Base-by-base conservation (phyloP, 2,888 invertebrate species). In the Pandemis corylana region DNA sequence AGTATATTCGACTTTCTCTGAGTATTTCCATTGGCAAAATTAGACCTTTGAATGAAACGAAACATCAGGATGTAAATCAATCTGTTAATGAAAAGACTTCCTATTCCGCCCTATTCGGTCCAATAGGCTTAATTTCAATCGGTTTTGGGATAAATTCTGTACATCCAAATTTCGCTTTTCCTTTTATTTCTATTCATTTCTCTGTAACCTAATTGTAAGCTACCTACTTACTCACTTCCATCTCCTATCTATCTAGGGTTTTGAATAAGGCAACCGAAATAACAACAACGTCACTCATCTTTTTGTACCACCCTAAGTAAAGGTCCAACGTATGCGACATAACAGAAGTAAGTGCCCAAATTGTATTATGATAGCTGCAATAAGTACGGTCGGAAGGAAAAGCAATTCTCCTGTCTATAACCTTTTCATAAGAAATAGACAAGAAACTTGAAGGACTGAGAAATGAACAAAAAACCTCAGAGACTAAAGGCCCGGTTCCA, bases 401-500 rank as follows among this genome's bases (percentile, higher is more conserved):
- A 42, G 41, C 68, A 44, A 64, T 51, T 68, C 44, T 66, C 28
- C 59, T 59, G 59, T 59, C 66, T 66, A 67, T 75, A 71, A 67
- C 53, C 53, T 59, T 56, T 69, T 46, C 46, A 62, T 53, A 75
- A 68, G 12, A 69, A 73, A 62, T 13, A 15, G 66, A 56, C 62
- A 46, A 67, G 56, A 67, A 65, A 70, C 70, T 70, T 62, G 46
- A 66, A 41, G 68, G 51, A 59, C 65, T 59, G 68, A 53, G 44
- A 51, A 41, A 67, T 61, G 61, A 69, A 74, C 74, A 69, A 71
- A 74, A 70, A 75, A 75, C 70, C 75, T 66, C 36, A 53, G 62
- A 64, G 42, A 67, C 10, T 46, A 62, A 65, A 70, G 74, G 51
- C 12, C 36, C 66, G 70, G 66, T 36, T 67, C 66, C 62, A 62